Conservation (phyloP, 2,888 invertebrate genomes). For the Dione juno region DNA sequence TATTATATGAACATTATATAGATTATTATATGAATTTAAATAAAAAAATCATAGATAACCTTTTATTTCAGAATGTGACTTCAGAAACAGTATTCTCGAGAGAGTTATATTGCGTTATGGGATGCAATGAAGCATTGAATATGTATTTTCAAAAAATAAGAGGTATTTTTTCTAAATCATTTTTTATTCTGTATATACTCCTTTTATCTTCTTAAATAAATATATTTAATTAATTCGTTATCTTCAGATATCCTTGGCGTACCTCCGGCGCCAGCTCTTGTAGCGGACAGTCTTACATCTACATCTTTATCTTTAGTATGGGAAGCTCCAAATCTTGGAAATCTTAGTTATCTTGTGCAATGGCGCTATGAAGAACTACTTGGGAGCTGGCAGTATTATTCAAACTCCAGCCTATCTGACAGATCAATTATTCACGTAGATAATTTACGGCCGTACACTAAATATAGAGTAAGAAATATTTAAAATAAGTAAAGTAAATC, state of each 20-base stretch:
- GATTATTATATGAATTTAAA: neutral
- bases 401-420: conserved; percentile 87
- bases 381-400: conserved; percentile 92
- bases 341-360: conserved; percentile 86
- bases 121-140: conserved; percentile 91
- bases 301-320: conserved; percentile 92
- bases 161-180: conserved; percentile 71
- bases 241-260: conserved; percentile 85
- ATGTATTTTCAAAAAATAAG: conserved; percentile 88
- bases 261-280: conserved; percentile 89
- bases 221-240: neutral
- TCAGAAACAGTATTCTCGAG: conserved; percentile 86
- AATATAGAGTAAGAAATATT: conserved; percentile 89
- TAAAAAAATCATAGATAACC: neutral
- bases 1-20: neutral
- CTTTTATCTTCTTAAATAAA: too few species aligned
- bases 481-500: neutral
- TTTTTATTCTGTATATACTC: too few species aligned
- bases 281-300: conserved; percentile 89
- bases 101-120: conserved; percentile 90
- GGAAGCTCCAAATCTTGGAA: conserved; percentile 85
- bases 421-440: conserved; percentile 88
- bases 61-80: conserved; percentile 86
- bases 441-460: conserved; percentile 93
- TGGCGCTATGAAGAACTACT: conserved; percentile 89